Evolutionary conservation across 2,797 vertebrate species (phyloP).

Genomic region (Momotus momota): DNA sequence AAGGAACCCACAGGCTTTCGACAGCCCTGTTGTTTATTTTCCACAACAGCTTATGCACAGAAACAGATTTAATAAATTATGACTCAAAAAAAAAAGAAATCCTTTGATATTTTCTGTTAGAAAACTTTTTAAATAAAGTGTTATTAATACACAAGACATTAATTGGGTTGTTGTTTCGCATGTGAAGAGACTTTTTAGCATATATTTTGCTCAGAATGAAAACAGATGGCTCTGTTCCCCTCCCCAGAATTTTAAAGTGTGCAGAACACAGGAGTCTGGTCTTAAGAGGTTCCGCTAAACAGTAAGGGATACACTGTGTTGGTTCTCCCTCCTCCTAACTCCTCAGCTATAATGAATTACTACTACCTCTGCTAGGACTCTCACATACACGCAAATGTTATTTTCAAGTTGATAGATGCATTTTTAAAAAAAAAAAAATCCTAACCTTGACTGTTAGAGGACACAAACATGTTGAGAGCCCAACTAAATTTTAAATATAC

Average conservation of each 20-base stretch:
- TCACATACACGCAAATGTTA: not conserved
- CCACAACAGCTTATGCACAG: not conserved
- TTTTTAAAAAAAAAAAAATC: not conserved
- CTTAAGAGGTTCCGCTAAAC: not conserved
- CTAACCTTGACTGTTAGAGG: slow-evolving; percentile 38
- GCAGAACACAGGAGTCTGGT: not conserved
- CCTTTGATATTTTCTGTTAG: not conserved
- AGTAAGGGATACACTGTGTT: not conserved
- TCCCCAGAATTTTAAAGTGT: not conserved
- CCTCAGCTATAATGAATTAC: not conserved
- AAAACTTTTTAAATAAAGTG: not conserved
- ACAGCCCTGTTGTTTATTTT: not conserved
- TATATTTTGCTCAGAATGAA: not conserved
- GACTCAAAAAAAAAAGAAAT: not conserved
- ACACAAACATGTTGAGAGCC: not conserved
- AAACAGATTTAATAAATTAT: not conserved
- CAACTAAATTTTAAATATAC: not conserved
- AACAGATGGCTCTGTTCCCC: not conserved
- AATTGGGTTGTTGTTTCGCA: not conserved
- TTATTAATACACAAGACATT: not conserved
- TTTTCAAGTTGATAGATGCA: not conserved
- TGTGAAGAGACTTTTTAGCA: not conserved
- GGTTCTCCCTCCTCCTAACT: not conserved
- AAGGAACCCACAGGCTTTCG: not conserved
- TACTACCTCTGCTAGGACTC: not conserved